Conservation (phyloP, 2,113 vertebrate species). For the Ciconia maguari region DNA sequence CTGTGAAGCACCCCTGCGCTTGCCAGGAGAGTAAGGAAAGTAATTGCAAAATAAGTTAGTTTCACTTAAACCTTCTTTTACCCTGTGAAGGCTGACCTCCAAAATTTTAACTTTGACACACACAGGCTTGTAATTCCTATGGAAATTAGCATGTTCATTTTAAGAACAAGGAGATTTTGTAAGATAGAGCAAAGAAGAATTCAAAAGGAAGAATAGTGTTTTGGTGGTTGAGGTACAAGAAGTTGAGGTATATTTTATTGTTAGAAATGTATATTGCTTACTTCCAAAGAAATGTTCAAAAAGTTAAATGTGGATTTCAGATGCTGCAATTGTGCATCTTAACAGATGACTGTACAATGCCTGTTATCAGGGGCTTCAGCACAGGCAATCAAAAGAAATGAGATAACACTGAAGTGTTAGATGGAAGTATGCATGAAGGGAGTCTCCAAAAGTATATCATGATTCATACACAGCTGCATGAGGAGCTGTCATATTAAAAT, state of each 20-base stretch:
- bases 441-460: not conserved
- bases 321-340: not conserved
- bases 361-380: not conserved
- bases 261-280: not conserved
- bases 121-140: not conserved
- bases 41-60: not conserved
- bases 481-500: not conserved
- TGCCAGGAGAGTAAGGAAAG: not conserved
- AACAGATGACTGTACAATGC: not conserved
- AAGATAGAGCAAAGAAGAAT: not conserved
- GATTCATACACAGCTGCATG: not conserved
- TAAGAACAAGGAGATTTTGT: not conserved
- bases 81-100: not conserved
- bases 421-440: not conserved
- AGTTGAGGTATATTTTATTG: not conserved
- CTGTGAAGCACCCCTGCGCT: not conserved
- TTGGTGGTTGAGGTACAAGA: not conserved
- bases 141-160: not conserved
- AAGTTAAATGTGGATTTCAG: not conserved
- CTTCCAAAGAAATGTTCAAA: not conserved
- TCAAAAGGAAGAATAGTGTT: not conserved
- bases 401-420: not conserved
- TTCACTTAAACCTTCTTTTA: not conserved
- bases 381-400: not conserved
- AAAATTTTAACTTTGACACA: not conserved